Evolutionary conservation across 2,113 vertebrate genomes (phyloP).

Genomic region (Podiceps cristatus): DNA sequence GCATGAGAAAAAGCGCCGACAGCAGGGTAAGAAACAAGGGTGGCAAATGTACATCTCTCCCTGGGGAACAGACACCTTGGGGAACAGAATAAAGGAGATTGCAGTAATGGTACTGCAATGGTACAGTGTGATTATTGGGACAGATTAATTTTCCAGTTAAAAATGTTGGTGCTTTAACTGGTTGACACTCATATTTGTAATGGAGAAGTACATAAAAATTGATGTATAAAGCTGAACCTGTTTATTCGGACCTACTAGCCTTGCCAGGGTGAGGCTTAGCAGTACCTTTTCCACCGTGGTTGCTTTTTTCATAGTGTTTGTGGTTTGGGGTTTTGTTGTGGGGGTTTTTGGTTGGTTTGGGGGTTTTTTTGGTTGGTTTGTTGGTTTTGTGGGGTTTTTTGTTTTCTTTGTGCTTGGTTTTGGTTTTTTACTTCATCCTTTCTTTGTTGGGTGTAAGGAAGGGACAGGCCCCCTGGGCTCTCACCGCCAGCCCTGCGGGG

Average conservation of each 20-base stretch:
- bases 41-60: rapidly evolving
- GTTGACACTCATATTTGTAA: not conserved
- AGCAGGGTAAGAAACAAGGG: not conserved
- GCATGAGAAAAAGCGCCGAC: not conserved
- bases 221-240: not conserved
- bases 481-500: rapidly evolving
- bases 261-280: too few species aligned
- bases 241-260: not conserved
- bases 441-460: rapidly evolving
- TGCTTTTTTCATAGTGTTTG: not conserved
- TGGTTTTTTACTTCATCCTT: too few species aligned
- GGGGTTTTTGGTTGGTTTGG: too few species aligned
- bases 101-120: rapidly evolving
- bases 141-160: not conserved
- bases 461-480: rapidly evolving
- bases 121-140: rapidly evolving
- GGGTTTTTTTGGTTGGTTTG: too few species aligned
- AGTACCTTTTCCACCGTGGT: rapidly evolving
- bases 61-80: rapidly evolving
- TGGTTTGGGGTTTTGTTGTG: too few species aligned
- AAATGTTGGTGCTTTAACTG: not conserved
- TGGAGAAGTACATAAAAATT: not conserved
- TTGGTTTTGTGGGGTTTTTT: too few species aligned
- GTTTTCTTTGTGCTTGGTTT: too few species aligned
- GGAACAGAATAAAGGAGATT: not conserved